phyloP scores from a whole-genome alignment of 2,797 vertebrate species.

The Hemitrygon akajei region DNA sequence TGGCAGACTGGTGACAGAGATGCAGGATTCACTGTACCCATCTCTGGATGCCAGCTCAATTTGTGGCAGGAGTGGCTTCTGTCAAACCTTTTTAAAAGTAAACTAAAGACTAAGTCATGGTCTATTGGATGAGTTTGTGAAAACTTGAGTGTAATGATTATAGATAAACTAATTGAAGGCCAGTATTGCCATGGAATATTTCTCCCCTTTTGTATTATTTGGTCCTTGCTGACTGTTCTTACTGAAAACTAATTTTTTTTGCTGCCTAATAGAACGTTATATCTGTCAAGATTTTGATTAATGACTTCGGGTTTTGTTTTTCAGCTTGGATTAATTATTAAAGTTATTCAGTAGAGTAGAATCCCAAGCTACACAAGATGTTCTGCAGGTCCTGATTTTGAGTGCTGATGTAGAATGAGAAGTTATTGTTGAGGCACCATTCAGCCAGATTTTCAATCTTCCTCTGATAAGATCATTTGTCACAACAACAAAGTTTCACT shows the following conservation, averaged over 20 bases:
- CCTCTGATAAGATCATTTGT: no score
- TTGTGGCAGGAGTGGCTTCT: not conserved
- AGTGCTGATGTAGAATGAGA: no score
- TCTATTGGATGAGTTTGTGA: not conserved
- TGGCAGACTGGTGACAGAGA: not conserved
- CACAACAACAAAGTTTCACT: no score
- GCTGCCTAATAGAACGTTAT: not conserved
- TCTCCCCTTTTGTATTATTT: not conserved
- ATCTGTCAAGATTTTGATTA: constrained; percentile 17
- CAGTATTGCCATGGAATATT: constrained; percentile 2
- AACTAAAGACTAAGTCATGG: not conserved
- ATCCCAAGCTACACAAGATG: not conserved
- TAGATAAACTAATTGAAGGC: not conserved
- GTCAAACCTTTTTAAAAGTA: not conserved
- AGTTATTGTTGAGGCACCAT: no score
- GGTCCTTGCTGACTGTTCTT: not conserved
- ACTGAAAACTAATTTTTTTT: constrained; percentile 20
- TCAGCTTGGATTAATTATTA: constrained; percentile 27
- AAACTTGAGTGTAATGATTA: not conserved
- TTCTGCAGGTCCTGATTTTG: no score
- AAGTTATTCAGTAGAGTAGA: not conserved
- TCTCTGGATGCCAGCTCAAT: not conserved
- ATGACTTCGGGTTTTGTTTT: not conserved
- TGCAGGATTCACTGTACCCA: not conserved
- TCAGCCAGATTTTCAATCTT: no score